Conservation (phyloP, 23 tunicate species). For the Clavelina lepadiformis region DNA sequence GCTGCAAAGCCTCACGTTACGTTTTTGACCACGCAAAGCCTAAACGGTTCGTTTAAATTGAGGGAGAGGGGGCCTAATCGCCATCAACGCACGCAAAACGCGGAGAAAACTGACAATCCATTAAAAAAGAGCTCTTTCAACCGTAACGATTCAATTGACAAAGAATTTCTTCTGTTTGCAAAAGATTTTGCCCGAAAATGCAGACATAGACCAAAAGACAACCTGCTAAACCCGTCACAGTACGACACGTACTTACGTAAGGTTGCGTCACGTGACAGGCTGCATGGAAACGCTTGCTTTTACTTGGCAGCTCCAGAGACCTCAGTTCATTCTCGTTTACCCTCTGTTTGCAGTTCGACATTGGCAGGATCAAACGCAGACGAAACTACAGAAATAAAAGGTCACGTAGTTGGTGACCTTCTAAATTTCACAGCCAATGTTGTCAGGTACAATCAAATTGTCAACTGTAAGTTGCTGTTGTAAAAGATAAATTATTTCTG, state of each 20-base stretch:
- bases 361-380: slow-evolving; percentile 13
- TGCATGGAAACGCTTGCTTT: slow-evolving; percentile 3
- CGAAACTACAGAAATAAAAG: slow-evolving; percentile 26
- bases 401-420: slow-evolving; percentile 94
- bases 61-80: no score
- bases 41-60: no score
- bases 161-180: slow-evolving; percentile 56
- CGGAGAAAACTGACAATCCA: no score
- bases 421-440: slow-evolving; percentile 61
- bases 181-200: slow-evolving; percentile 50
- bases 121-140: no score
- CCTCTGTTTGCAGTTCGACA: slow-evolving; percentile 35
- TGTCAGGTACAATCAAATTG: slow-evolving; percentile 36
- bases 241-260: slow-evolving; percentile 49
- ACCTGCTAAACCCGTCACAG: slow-evolving; percentile 55
- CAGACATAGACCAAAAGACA: slow-evolving; percentile 17
- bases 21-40: no score
- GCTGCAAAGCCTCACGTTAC: slow-evolving; percentile 1
- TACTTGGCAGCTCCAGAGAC: slow-evolving; percentile 4
- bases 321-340: slow-evolving; percentile 1
- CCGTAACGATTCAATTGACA: no score
- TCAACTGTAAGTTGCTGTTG: background rate
- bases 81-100: no score
- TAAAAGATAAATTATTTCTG: background rate
- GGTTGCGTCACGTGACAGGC: slow-evolving; percentile 24